Base-by-base conservation (phyloP, 2,888 invertebrate species). In the Aphidius colemani region DNA sequence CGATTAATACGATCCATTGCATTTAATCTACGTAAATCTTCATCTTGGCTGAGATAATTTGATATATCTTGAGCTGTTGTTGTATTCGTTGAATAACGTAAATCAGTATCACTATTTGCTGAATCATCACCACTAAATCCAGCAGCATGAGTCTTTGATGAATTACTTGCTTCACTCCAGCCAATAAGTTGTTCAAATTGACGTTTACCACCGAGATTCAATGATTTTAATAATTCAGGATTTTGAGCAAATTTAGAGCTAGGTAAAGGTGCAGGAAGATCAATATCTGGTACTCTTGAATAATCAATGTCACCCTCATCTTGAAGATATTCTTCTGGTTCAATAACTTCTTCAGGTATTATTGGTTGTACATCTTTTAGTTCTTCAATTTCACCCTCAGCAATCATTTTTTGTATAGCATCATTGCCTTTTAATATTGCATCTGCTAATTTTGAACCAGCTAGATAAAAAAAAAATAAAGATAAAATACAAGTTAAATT, bases 361-460 rank as follows among this genome's bases (percentile, higher is more conserved):
- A 89, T 86, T 5, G 91, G 90, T 82, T 92, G 89, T 5, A 92
- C 89, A 78, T 93, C 93, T 64, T 89, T 88, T 45, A 94, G 79
- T 75, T 94, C 92, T 76, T 92, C 92, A 68, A 94, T 87, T 80
- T 91, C 92, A 9, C 94, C 94, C 1, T 91, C 89, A 71, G 90
- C 89, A 44, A 94, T 90, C 72, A 89, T 90, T 75, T 89, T 90
- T 76, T 91, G 91, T 18, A 94, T 84, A 50, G 91, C 89, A 59
- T 91, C 87, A 10, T 90, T 89, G 7, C 94, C 94, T 74, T 92
- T 91, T 11, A 88, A 85, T 70, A 94, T 92, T 7, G 90, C 92
- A 70, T 88, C 87, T 74, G 91, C 90, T 59, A 94, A 80, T 75
- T 89, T 89, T 9, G 93, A 91, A 45, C 91, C 92, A 55, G 91